Evolutionary conservation across 1,140 invertebrate species (phyloP), one percentile per base, ranked within the genome.

Genomic region (Araneus ventricosus): DNA sequence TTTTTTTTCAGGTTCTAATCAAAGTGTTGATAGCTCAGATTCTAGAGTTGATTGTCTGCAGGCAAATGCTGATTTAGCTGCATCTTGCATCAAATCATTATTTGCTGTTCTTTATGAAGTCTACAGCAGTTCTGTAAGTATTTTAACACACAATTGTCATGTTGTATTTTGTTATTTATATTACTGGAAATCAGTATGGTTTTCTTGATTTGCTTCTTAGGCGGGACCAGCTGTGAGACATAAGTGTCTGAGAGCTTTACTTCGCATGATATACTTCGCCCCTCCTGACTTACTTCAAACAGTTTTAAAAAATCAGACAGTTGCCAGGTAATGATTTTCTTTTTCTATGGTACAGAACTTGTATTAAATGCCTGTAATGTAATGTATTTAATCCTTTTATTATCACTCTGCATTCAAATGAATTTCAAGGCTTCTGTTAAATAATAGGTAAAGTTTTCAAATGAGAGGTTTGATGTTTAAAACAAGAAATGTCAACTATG

Each of bases 151-250:
- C 3, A 22, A 3, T 27, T 61, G 4, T 20, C 7, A n/a, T 7
- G 30, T 24, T 59, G 34, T 82, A 82, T 90, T 34, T 4, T n/a
- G 30, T 45, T 22, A 20, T 92, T 37, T 6, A 37, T 63, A n/a
- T 1, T 34, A 14, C n/a, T 30, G 10, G 1, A 52, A 27, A 24
- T 52, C 24, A 20, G 4, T 87, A 24, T 70, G 17, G n/a, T 52
- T 41, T 75, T 20, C 41, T 75, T 75, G 30, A 86, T 67, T 86
- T 4, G 17, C 20, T 30, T 94, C 94, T 7, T 91, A 96, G 95
- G 99, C 99, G 89, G 99, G 99, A 8, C 98, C 98, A n/a, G 98
- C 98, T 88, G 98, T 99, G 22, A 97, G 99, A 94, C 99, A 98
- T 96, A 99, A 99, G 96, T 99, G 99, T 95, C 96, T 99, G 39